Evolutionary conservation across 2,797 vertebrate species (phyloP), one percentile per base, ranked within the genome.

Genomic region (Brotula barbata): DNA sequence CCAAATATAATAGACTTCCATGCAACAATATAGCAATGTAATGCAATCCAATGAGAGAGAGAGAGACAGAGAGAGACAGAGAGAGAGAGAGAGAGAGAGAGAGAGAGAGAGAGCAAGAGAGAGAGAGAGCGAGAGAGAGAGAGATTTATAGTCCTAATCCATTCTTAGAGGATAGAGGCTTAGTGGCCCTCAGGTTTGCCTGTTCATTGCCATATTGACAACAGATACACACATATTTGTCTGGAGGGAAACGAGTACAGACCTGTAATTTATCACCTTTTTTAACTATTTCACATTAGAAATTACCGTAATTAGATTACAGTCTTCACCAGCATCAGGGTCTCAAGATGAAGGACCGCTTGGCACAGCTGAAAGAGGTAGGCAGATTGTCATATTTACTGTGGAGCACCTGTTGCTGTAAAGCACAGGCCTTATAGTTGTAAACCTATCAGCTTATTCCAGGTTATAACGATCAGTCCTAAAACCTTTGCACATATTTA

Each of bases 361-460:
- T 92, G 79, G 90, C 90, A 1, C 91, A 92, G 65, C 79, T 92
- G 63, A 92, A 91, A 51, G 89, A 90, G 89, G 91, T 92, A 81
- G 46, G 80, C 17, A 17, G 7, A 22, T 20, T 7, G 3, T 41
- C 21, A 20, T 11, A 16, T n/a, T 46, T 13, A 15, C 16, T n/a
- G 11, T 25, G 20, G 20, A n/a, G 28, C 59, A 72, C 60, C 49
- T 62, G 73, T 49, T 43, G 45, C 40, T 28, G n/a, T n/a, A n/a
- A n/a, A 2, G 0, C 13, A 43, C 12, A 46, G 34, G 42, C 56
- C 57, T 23, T 37, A 1, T 8, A 8, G 41, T 7, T 11, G 13
- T 14, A 39, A 14, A 1, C 3, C 37, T 33, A 7, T 9, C 8
- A 36, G 34, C 9, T 36, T 39, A 7, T n/a, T 39, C 37, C 2